A percentile compares a stretch with the other conserved stretches of the same genome.
phyloP scores from a whole-genome alignment of 64 coral and sea anemone genomes.

The Porites australiensis region DNA sequence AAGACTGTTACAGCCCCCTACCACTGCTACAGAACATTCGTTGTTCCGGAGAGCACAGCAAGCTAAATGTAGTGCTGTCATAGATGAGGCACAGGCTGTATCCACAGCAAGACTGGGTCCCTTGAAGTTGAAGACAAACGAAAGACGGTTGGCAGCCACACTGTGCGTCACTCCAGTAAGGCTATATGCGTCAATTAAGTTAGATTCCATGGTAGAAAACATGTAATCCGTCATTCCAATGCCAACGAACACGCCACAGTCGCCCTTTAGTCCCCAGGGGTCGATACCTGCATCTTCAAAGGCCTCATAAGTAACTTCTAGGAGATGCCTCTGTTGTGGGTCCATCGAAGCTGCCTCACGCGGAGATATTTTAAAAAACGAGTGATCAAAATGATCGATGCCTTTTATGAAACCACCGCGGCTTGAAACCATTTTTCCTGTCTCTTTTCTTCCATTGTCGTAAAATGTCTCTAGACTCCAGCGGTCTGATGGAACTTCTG shows the following conservation, averaged over 20 bases:
- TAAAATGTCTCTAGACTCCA: background rate
- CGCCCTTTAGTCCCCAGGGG: background rate
- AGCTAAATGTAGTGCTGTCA: slow-evolving; percentile 18
- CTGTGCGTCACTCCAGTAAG: background rate
- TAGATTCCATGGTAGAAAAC: background rate
- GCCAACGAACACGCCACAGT: slow-evolving; percentile 12
- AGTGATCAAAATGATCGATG: slow-evolving; percentile 19
- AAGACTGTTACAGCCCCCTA: slow-evolving; percentile 24
- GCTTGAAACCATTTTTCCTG: background rate
- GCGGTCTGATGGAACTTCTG: background rate
- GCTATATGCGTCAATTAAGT: slow-evolving; percentile 5
- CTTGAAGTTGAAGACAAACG: slow-evolving; percentile 13
- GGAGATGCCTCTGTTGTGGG: slow-evolving; percentile 6
- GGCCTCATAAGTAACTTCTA: slow-evolving; percentile 23
- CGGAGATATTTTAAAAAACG: slow-evolving; percentile 38
- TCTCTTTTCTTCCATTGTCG: background rate
- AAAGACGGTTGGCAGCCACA: slow-evolving; percentile 15
- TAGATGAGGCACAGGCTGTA: slow-evolving; percentile 27
- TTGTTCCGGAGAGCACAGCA: background rate
- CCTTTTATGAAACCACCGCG: slow-evolving; percentile 10
- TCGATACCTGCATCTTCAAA: slow-evolving; percentile 13
- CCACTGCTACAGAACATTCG: slow-evolving; percentile 20
- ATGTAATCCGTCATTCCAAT: background rate
- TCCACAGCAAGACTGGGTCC: slow-evolving; percentile 27
- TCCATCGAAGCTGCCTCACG: slow-evolving; percentile 24